Evolutionary conservation across 2,888 invertebrate genomes (phyloP).

Genomic region (Epistrophe eligans): DNA sequence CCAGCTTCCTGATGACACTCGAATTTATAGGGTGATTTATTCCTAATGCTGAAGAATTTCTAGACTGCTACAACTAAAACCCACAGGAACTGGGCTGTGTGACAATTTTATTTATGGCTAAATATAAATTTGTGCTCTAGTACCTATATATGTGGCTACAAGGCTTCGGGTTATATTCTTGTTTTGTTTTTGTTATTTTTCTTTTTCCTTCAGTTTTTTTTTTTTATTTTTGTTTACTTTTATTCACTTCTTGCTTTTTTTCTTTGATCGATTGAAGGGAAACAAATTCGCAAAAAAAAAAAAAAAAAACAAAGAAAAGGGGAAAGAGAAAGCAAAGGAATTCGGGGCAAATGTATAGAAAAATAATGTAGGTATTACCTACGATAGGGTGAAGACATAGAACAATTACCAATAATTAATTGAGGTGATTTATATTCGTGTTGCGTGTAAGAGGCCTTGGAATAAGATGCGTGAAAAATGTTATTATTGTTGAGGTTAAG

Average conservation of each 20-base stretch:
- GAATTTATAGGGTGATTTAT: conserved; percentile 72
- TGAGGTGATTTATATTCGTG: conserved; percentile 60
- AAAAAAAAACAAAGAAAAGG: conserved; percentile 2
- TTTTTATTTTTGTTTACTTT: conserved; percentile 38
- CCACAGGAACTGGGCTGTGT: conserved; percentile 62
- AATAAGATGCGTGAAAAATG: conserved; percentile 67
- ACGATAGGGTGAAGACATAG: conserved; percentile 62
- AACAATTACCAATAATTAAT: conserved; percentile 69
- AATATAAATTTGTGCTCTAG: conserved; percentile 70
- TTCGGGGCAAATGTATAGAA: conserved; percentile 5
- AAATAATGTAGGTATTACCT: not conserved
- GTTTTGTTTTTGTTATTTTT: too few species aligned
- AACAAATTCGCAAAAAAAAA: conserved; percentile 1
- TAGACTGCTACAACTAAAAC: conserved; percentile 49
- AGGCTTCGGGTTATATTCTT: conserved; percentile 14
- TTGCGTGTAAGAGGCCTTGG: conserved; percentile 35
- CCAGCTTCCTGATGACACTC: conserved; percentile 30
- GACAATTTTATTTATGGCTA: conserved; percentile 69
- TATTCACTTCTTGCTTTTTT: conserved; percentile 36
- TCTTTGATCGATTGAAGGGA: conserved; percentile 46
- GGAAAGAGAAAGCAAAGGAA: not conserved
- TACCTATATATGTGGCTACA: conserved; percentile 38
- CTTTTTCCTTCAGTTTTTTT: conserved; percentile 18
- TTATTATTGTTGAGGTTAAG: conserved; percentile 54
- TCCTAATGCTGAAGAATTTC: conserved; percentile 56